Evolutionary conservation across 2,113 vertebrate species (phyloP).

Genomic region (Xyliphius kryptos): DNA sequence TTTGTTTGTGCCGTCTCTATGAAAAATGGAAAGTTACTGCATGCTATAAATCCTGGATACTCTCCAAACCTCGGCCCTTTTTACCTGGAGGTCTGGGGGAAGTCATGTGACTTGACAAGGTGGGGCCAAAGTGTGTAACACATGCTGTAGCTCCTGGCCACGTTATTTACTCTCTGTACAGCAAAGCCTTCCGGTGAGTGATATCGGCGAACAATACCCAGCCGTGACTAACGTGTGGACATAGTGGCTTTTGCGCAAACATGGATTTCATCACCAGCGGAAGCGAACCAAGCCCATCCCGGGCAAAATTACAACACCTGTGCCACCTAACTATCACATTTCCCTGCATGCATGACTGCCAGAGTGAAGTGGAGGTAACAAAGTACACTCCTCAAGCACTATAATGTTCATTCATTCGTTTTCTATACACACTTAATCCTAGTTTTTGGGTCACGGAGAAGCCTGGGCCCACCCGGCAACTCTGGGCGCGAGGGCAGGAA

Average conservation of each 20-base stretch:
- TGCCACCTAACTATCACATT: background rate
- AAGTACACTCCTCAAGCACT: no score
- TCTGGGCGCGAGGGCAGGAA: no score
- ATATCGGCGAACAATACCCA: constrained; percentile 6
- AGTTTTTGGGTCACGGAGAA: no score
- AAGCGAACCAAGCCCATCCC: constrained; percentile 25
- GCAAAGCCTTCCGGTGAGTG: constrained; percentile 7
- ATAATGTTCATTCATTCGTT: no score
- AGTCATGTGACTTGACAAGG: constrained; percentile 13
- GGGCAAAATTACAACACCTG: no score
- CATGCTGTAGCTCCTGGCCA: constrained; percentile 15
- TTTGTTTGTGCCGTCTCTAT: no score
- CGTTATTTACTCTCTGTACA: constrained; percentile 4
- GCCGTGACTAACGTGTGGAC: constrained; percentile 20
- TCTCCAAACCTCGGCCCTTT: background rate
- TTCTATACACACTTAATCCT: no score
- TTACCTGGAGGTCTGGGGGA: no score
- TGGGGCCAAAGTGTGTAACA: constrained; percentile 4
- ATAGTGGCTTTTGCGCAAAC: background rate
- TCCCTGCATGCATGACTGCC: no score
- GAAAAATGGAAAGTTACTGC: constrained; percentile 30
- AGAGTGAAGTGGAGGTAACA: no score
- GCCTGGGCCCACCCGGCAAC: no score
- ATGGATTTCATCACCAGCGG: constrained; percentile 2
- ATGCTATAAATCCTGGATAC: background rate